Evolutionary conservation across 1,140 invertebrate genomes (phyloP).

Genomic region (Cylas formicarius): DNA sequence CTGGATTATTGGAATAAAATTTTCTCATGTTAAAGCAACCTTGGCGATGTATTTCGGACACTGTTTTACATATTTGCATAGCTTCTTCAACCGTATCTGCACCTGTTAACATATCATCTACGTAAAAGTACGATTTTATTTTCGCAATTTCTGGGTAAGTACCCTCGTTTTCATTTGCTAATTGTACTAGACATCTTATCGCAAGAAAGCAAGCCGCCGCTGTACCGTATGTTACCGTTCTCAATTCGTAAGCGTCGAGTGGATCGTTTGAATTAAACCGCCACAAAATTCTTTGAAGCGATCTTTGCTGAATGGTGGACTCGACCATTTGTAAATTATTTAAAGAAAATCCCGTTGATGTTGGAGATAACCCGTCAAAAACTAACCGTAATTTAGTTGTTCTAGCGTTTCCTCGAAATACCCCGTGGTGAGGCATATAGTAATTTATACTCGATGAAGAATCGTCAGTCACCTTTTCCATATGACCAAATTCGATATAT

Average conservation of each 20-base stretch:
- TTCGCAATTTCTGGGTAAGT: slow-evolving; percentile 25
- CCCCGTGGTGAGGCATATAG: slow-evolving; percentile 43
- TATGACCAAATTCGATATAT: slow-evolving; percentile 30
- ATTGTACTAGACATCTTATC: slow-evolving; percentile 31
- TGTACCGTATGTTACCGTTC: slow-evolving; percentile 31
- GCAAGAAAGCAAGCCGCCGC: slow-evolving; percentile 27
- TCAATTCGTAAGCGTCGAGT: slow-evolving; percentile 31
- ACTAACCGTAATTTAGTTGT: slow-evolving; percentile 23
- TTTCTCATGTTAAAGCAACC: slow-evolving; percentile 27
- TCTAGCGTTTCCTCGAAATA: slow-evolving; percentile 30
- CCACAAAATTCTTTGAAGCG: slow-evolving; percentile 43
- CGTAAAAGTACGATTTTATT: slow-evolving; percentile 39
- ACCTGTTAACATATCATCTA: slow-evolving; percentile 44
- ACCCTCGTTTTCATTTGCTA: slow-evolving; percentile 25
- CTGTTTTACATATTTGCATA: slow-evolving; percentile 14
- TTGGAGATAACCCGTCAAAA: slow-evolving; percentile 15
- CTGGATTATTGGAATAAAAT: slow-evolving; percentile 28
- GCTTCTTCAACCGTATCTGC: slow-evolving; percentile 24
- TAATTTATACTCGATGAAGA: slow-evolving; percentile 15
- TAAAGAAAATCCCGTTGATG: slow-evolving; percentile 9
- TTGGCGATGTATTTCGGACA: slow-evolving; percentile 20
- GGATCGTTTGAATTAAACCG: slow-evolving; percentile 13
- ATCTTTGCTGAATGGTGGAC: slow-evolving; percentile 30
- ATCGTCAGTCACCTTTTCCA: slow-evolving; percentile 15
- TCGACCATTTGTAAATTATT: slow-evolving; percentile 32